Evolutionary conservation across 1,140 invertebrate species (phyloP).

Genomic region (Drosophila sturtevanti): DNA sequence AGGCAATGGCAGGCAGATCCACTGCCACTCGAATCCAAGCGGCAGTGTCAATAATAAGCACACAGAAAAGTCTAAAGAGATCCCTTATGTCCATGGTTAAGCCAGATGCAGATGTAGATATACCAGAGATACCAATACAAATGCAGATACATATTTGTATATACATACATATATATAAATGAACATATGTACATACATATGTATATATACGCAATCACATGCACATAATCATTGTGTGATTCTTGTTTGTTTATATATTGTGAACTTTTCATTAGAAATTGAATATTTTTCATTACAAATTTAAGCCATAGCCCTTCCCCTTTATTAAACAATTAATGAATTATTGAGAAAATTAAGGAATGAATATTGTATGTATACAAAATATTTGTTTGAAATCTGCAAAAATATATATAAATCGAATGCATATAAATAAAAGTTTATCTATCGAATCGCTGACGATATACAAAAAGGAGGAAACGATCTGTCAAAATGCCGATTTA

Average conservation of each 20-base stretch:
- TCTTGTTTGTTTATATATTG: slow-evolving; percentile 65
- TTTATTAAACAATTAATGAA: background rate
- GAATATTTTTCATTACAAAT: slow-evolving; percentile 46
- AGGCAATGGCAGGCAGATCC: slow-evolving; percentile 27
- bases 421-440: no score
- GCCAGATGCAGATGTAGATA: slow-evolving; percentile 51
- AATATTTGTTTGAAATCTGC: background rate
- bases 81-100: slow-evolving; percentile 33
- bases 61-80: slow-evolving; percentile 1
- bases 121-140: slow-evolving; percentile 42
- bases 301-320: background rate
- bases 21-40: slow-evolving; percentile 37
- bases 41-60: slow-evolving; percentile 59
- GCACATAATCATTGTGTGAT: slow-evolving; percentile 70
- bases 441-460: no score
- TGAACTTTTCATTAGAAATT: no score
- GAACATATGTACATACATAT: no score
- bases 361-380: background rate
- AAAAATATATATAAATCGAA: background rate
- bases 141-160: slow-evolving; percentile 27
- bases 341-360: background rate
- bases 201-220: slow-evolving; percentile 23
- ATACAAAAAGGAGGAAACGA: no score
- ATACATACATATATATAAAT: slow-evolving; percentile 33
- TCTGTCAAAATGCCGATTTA: no score